Evolutionary conservation across 2,797 vertebrate genomes (phyloP), one percentile per base, ranked within the genome.

Genomic region (Poecilia picta): DNA sequence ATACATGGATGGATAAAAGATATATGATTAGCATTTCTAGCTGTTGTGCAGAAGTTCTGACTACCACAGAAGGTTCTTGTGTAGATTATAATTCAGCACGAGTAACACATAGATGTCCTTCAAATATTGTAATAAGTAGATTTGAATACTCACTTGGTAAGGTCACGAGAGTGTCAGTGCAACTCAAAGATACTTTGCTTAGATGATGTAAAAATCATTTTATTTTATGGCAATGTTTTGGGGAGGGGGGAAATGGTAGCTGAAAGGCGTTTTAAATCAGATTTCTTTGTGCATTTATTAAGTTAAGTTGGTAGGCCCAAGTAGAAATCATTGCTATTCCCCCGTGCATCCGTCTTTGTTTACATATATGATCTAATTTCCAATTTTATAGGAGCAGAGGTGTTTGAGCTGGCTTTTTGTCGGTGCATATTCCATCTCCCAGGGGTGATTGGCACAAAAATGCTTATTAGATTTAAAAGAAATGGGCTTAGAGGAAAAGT

Each of bases 291-390:
- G 47, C 2, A n/a, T 85, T 85, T 85, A 62, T 84, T 78, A 73
- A 79, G 57, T 59, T 43, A 73, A 81, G 78, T 73, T 55, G 8
- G 43, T 77, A 72, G 43, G 75, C 84, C 51, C 76, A 77, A 86
- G 79, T 81, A 72, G 51, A 81, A 75, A 47, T 73, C 79, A 72
- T 84, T 81, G 78, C 85, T 73, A 76, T 31, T 74, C 4, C 33
- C 28, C 2, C 13, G 66, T 84, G 71, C 16, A 1, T 47, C 23
- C 46, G 51, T 72, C 80, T 83, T 71, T 86, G 80, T 89, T 88
- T 85, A 85, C 89, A 85, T 80, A 75, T 81, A 74, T 87, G 79
- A 90, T 89, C 76, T 81, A 73, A 89, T 89, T 84, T 88, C 68
- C 28, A 81, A 68, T 86, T 78, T 57, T 57, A 36, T 72, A 46